Evolutionary conservation across 2,113 vertebrate species (phyloP).

Genomic region (Ciconia boyciana): DNA sequence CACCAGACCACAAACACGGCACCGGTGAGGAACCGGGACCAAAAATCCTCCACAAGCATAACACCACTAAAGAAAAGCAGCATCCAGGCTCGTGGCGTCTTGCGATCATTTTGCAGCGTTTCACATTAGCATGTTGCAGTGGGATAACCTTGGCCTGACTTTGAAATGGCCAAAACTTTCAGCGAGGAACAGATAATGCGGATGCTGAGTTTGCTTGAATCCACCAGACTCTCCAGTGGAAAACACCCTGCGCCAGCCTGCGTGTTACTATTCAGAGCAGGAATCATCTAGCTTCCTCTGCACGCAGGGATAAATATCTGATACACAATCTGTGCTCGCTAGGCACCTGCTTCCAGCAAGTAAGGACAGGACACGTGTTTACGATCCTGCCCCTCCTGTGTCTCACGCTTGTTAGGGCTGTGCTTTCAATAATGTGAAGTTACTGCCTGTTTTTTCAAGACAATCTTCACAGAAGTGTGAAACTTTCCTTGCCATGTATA

Average conservation of each 20-base stretch:
- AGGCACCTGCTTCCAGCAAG: neutral
- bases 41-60: neutral
- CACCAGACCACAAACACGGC: rapidly evolving
- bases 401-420: neutral
- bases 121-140: neutral
- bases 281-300: neutral
- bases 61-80: neutral
- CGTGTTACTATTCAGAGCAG: neutral
- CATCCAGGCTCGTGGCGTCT: neutral
- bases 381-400: neutral
- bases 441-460: neutral
- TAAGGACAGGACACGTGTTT: neutral
- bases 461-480: neutral
- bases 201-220: neutral
- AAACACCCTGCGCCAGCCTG: neutral
- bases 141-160: neutral
- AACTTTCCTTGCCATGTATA: neutral
- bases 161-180: neutral
- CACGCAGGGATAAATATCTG: neutral
- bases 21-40: neutral
- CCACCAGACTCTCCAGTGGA: neutral
- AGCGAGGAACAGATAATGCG: neutral
- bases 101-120: rapidly evolving
- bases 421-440: neutral
- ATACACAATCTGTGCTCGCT: neutral